These are phyloP conservation scores for Euborellia annulipes DNA, from an alignment of 1,140 invertebrate species.

Conservation along the genomic window DNA sequence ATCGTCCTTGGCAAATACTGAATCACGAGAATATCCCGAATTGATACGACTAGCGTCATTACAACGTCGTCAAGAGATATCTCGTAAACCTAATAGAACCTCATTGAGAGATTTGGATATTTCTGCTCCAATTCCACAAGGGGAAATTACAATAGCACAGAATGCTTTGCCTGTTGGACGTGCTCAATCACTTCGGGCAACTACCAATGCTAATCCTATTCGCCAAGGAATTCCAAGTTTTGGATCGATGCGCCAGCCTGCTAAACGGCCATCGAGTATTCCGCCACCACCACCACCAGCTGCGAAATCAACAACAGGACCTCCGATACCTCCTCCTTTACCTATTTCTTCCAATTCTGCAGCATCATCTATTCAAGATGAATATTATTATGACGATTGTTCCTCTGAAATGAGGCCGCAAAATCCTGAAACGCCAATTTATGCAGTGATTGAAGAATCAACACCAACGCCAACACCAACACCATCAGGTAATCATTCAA, in stretches of 20 bases:
- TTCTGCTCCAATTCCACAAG: conserved; percentile 59
- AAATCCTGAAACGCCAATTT: conserved; percentile 52
- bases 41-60: conserved; percentile 62
- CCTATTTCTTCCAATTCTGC: conserved; percentile 26
- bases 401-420: conserved; percentile 39
- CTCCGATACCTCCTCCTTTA: conserved; percentile 35
- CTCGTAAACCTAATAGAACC: conserved; percentile 32
- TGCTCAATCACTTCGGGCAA: neutral
- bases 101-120: conserved; percentile 55
- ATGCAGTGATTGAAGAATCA: conserved; percentile 68
- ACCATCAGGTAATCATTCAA: conserved; percentile 19
- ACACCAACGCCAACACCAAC: conserved; percentile 22
- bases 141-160: conserved; percentile 40
- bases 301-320: conserved; percentile 28
- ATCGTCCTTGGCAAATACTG: too few relatives aligned
- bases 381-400: conserved; percentile 55
- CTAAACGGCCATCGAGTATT: conserved; percentile 52
- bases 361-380: conserved; percentile 26
- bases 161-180: conserved; percentile 34
- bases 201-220: neutral
- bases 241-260: conserved; percentile 55
- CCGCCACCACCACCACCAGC: conserved; percentile 39
- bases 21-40: conserved; percentile 12
- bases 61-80: conserved; percentile 42
- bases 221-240: conserved; percentile 51